Evolutionary conservation across 2,113 vertebrate genomes (phyloP).

Genomic region (Xyliphius kryptos): DNA sequence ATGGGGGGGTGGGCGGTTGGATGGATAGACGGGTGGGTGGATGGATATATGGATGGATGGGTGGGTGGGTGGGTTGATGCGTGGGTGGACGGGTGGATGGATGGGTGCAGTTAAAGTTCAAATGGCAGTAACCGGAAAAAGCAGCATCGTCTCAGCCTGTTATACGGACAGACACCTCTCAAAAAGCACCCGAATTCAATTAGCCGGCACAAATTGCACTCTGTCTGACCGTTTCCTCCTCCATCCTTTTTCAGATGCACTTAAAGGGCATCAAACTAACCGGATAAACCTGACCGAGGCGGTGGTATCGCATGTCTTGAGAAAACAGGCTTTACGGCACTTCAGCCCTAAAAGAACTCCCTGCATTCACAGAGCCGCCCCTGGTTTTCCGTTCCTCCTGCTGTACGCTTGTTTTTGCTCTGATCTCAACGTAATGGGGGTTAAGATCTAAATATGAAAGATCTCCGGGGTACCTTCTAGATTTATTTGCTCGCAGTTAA

Average conservation of each 20-base stretch:
- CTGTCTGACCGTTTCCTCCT: slow-evolving; percentile 31
- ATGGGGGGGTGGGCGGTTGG: too few relatives aligned
- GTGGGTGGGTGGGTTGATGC: too few relatives aligned
- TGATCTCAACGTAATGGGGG: neutral
- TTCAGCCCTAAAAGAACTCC: neutral
- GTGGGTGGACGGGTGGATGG: too few relatives aligned
- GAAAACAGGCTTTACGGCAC: too few relatives aligned
- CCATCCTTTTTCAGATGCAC: slow-evolving; percentile 31
- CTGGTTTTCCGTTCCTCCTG: neutral
- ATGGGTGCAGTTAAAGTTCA: neutral
- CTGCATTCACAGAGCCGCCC: neutral
- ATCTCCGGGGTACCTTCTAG: neutral
- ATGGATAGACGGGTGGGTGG: too few relatives aligned
- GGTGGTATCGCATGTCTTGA: slow-evolving; percentile 29
- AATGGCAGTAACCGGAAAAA: slow-evolving; percentile 23
- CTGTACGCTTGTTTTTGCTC: neutral
- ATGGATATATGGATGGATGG: too few relatives aligned
- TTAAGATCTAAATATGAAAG: neutral
- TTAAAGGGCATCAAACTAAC: slow-evolving; percentile 39
- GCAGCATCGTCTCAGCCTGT: slow-evolving; percentile 19
- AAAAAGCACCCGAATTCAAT: slow-evolving; percentile 45
- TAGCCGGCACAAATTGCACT: slow-evolving; percentile 39
- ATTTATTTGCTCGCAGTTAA: neutral
- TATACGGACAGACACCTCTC: slow-evolving; percentile 31
- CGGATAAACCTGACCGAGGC: slow-evolving; percentile 22